Base-by-base conservation (phyloP, 2,888 invertebrate species). In the Ptychoptera albimana region DNA sequence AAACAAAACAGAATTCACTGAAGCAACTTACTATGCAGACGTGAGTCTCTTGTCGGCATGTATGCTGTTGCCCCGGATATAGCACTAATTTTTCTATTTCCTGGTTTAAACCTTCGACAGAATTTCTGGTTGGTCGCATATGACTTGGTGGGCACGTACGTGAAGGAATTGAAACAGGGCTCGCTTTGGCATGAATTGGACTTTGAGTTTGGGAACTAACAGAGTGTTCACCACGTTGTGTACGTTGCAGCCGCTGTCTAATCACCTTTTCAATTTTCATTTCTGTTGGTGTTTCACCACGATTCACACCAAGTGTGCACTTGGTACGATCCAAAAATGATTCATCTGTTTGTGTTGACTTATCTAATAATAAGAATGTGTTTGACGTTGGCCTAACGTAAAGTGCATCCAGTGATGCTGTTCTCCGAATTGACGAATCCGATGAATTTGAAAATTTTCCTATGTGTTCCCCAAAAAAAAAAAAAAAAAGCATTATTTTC, bases 61-160 rank as follows among this genome's bases (percentile, higher is more conserved):
- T 50, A 44, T 50, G 51, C 36, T 49, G 50, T 32, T 52, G 52
- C 14, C 70, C 71, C 8, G 71, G 69, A 48, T 65, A 67, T 41
- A 83, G 67, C 46, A 85, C 85, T 47, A 86, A 73, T 59, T 78
- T 73, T 64, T 87, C 87, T 49, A 88, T 85, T 67, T 87, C 87
- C 63, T 83, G 85, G 64, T 87, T 88, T 14, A 87, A 72, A 15
- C 86, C 87, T 64, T 89, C 88, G 11, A 86, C 83, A 37, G 87
- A 87, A 50, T 79, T 86, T 44, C 86, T 71, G 60, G 85, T 83
- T 45, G 82, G 79, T 55, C 82, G 72, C 54, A 75, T 49, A 29
- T 50, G 49, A 5, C 46, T 42, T 38, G 49, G 71, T 37, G 72
- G 66, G 45, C 70, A 68, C 51, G 72, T 70, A 56, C 71, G 65